Percentiles rank a stretch among this genome's conserved stretches.
Evolutionary conservation across 1,140 invertebrate species (phyloP).

Genomic region (Glomeris maerens): DNA sequence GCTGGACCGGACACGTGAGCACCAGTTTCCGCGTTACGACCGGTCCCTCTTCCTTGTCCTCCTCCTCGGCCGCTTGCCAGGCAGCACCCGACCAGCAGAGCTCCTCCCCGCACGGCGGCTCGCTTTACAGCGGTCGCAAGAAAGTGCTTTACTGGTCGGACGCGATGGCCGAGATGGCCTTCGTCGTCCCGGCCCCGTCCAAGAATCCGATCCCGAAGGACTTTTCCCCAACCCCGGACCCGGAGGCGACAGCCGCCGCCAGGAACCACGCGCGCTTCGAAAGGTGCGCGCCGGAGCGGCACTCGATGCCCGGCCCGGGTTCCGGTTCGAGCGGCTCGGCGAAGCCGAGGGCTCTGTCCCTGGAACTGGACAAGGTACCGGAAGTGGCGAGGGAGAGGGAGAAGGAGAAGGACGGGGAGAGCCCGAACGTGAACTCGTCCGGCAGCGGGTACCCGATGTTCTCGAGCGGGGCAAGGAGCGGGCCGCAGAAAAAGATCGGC

Average conservation of each 20-base stretch:
- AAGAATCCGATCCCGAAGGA: too few species aligned
- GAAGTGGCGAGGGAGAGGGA: too few species aligned
- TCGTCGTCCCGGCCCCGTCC: conserved; percentile 84
- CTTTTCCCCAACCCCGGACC: too few species aligned
- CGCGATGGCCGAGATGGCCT: conserved; percentile 80
- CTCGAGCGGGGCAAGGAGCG: conserved; percentile 15
- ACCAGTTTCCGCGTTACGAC: conserved; percentile 43
- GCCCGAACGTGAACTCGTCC: too few species aligned
- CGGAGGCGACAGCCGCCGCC: too few species aligned
- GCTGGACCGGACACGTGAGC: conserved; percentile 72
- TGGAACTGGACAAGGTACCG: conserved; percentile 21
- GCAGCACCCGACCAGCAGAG: conserved; percentile 2
- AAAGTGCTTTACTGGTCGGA: conserved; percentile 92
- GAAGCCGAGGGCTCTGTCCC: conserved; percentile 26
- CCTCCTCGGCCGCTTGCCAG: neutral
- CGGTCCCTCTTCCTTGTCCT: too few species aligned
- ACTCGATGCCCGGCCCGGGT: neutral
- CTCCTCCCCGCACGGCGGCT: conserved; percentile 40
- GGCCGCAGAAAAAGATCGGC: conserved; percentile 24
- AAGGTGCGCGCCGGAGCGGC: conserved; percentile 4
- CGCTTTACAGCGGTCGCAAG: conserved; percentile 52
- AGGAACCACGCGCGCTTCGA: too few species aligned
- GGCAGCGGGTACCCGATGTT: conserved; percentile 14
- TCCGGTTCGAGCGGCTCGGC: conserved; percentile 10
- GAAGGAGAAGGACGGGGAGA: conserved; percentile 20